A percentile compares a stretch with the other conserved stretches of the same genome.
Conservation (phyloP, 2,113 vertebrate species). For the Athene cunicularia region DNA sequence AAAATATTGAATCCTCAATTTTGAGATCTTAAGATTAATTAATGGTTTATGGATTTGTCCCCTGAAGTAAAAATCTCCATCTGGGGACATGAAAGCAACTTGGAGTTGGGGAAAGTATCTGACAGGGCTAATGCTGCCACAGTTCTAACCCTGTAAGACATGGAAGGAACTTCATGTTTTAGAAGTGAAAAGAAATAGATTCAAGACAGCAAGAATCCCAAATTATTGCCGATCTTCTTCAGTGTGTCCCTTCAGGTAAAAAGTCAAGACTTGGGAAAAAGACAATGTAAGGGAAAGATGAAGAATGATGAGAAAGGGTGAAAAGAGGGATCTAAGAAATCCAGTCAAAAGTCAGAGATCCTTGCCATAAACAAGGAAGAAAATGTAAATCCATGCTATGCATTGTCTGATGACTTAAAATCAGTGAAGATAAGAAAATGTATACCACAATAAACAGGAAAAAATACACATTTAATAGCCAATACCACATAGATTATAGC, state of each 20-base stretch:
- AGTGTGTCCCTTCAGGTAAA: background rate
- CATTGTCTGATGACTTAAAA: background rate
- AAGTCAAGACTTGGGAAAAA: background rate
- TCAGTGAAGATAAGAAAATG: background rate
- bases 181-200: background rate
- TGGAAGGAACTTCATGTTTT: background rate
- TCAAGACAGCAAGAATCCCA: background rate
- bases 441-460: background rate
- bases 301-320: background rate
- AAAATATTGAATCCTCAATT: background rate
- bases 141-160: background rate
- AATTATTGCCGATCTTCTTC: accelerated
- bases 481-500: background rate
- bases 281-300: background rate
- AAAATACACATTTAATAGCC: background rate
- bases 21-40: background rate
- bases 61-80: background rate
- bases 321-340: background rate
- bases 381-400: background rate
- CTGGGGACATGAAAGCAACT: background rate
- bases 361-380: background rate
- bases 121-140: background rate
- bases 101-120: background rate
- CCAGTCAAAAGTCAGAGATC: background rate
- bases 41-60: background rate